These are phyloP conservation scores for Eretmochelys imbricata DNA, from an alignment of 2,113 vertebrate genomes.

Conservation along the genomic window DNA sequence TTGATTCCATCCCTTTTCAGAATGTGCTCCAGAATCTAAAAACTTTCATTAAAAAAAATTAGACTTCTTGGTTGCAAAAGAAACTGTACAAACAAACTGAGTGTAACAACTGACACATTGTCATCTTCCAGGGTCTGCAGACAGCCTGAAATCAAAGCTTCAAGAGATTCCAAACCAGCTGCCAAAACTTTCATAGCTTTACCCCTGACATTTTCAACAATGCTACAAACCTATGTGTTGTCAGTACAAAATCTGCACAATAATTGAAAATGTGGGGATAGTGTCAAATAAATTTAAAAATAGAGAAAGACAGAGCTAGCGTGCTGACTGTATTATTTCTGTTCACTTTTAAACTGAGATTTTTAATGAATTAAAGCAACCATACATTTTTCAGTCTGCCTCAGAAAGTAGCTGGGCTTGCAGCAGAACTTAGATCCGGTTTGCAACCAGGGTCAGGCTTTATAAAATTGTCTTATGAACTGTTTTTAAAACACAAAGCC, in stretches of 20 bases:
- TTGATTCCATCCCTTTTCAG: neutral
- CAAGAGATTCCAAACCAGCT: neutral
- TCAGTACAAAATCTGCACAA: neutral
- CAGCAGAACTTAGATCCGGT: neutral
- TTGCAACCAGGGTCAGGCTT: accelerated
- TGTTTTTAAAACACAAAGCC: neutral
- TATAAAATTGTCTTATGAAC: neutral
- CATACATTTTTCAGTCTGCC: neutral
- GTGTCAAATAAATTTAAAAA: neutral
- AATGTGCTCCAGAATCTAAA: neutral
- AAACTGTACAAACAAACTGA: neutral
- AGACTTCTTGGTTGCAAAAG: neutral
- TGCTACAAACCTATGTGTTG: neutral
- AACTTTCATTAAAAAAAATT: neutral
- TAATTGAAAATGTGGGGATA: neutral
- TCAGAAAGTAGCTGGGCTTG: neutral
- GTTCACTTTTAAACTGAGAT: neutral
- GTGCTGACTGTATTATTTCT: neutral
- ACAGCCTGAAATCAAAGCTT: accelerated
- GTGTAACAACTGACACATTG: neutral
- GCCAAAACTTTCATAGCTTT: neutral
- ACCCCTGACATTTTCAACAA: neutral
- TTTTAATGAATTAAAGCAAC: neutral
- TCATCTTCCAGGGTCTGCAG: neutral
- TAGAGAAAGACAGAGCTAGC: neutral